Conservation (phyloP, 2,797 vertebrate species). For the Manis pentadactyla region DNA sequence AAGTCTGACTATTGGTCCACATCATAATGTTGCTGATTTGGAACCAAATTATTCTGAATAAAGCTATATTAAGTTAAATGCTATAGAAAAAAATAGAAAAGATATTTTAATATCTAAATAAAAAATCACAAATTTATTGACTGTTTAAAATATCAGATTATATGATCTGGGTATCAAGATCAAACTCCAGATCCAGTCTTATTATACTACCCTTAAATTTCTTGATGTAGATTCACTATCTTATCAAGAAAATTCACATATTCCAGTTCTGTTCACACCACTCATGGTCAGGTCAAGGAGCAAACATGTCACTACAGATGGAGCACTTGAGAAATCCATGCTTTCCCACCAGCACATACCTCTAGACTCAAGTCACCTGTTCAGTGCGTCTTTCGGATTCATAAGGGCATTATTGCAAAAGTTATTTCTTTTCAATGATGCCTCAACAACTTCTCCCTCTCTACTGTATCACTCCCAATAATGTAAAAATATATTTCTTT, state of each 20-base stretch:
- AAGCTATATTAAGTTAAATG: too few species aligned
- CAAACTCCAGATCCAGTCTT: slow-evolving; percentile 91
- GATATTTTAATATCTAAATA: too few species aligned
- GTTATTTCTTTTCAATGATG: neutral
- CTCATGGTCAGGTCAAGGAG: slow-evolving; percentile 92
- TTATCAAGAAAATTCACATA: slow-evolving; percentile 71
- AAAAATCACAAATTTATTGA: too few species aligned
- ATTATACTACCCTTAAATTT: slow-evolving; percentile 92
- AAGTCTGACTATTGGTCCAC: too few species aligned
- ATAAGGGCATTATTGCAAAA: neutral
- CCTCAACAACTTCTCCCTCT: neutral
- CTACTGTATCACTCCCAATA: neutral
- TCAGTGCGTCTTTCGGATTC: slow-evolving; percentile 74
- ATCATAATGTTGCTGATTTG: too few species aligned
- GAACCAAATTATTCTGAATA: too few species aligned
- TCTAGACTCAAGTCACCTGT: slow-evolving; percentile 84
- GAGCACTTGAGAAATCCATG: slow-evolving; percentile 90
- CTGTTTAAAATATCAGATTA: neutral
- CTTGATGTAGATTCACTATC: slow-evolving; percentile 92
- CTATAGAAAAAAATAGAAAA: too few species aligned
- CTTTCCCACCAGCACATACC: slow-evolving; percentile 90
- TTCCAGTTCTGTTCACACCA: slow-evolving; percentile 86
- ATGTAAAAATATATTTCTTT: neutral
- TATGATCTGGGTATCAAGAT: slow-evolving; percentile 87
- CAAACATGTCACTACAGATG: slow-evolving; percentile 90